These are phyloP conservation scores for Lagorchestes hirsutus DNA, from an alignment of 2,797 vertebrate species.

Conservation along the genomic window DNA sequence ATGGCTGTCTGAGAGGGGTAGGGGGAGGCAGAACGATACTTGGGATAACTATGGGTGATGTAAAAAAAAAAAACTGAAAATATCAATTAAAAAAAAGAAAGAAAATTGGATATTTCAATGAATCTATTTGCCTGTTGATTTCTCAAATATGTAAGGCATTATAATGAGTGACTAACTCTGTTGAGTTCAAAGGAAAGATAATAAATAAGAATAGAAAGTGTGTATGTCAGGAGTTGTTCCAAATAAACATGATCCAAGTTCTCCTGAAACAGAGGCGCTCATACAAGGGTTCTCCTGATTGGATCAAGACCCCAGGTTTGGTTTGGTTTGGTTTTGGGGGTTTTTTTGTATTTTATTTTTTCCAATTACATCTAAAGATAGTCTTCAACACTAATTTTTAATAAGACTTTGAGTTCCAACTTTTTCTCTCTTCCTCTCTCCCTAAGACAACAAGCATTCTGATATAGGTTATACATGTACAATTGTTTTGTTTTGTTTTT, in stretches of 20 bases:
- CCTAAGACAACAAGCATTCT: no score
- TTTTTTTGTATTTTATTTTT: no score
- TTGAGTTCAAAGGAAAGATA: neutral
- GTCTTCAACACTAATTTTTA: no score
- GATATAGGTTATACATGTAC: no score
- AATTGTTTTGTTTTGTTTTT: no score
- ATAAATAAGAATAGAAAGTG: neutral
- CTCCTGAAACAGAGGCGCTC: neutral
- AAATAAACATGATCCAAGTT: neutral
- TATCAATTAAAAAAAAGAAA: neutral
- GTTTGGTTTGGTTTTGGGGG: no score
- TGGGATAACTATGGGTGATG: neutral
- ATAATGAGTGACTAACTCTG: neutral
- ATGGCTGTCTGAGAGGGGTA: neutral
- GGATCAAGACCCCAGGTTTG: neutral
- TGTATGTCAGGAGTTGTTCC: neutral
- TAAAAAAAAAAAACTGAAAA: neutral
- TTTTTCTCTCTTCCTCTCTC: no score
- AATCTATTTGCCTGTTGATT: neutral
- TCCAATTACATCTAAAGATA: no score
- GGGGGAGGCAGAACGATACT: neutral
- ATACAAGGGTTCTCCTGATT: neutral
- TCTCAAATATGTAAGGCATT: neutral
- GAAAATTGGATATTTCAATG: neutral
- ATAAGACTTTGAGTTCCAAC: no score